Evolutionary conservation across 92 coral and sea anemone species (phyloP), one percentile per base, ranked within the genome.

Genomic region (Siderastrea radians): DNA sequence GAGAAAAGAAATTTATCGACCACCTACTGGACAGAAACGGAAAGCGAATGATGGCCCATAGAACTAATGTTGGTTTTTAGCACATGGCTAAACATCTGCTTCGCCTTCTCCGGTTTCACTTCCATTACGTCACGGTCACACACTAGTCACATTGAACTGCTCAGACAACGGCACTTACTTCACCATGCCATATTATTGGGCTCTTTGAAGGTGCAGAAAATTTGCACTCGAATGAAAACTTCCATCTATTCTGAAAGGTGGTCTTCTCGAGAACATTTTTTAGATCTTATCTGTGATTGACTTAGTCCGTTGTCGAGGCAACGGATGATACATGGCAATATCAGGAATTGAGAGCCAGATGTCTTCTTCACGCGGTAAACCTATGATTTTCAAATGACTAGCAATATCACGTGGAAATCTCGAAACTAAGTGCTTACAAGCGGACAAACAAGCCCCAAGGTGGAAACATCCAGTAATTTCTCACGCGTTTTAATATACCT

Each of bases 31-130:
- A 84, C 51, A 52, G 62, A 73, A 84, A 61, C 87, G 87, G 87
- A 84, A 84, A 64, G 73, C 80, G 54, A 82, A 45, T 61, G 72
- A 51, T 38, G 58, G 19, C 80, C 60, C 63, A 49, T 3, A 84
- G 49, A 49, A 51, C 49, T 51, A 60, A 84, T 84, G 87, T 84
- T 84, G 87, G 74, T 48, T 74, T 14, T 15, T 16, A 44, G 89
- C 89, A 85, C 89, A 85, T 85, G 89, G 89, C 46, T 15, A 17
- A 55, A 53, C 89, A 85, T 85, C 89, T 85, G 89, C 83, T 52
- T 17, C 15, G 5, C 68, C 69, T 49, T 44, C 83, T 85, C 89
- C 49, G 57, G 77, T 85, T 85, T 76, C 89, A 85, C 89, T 48
- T n/a, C n/a, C 62, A 47, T 3, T 65, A 45, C 78, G 50, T 19